These are phyloP conservation scores for Misgurnus mizolepis DNA, from an alignment of 2,113 vertebrate genomes.

Conservation along the genomic window DNA sequence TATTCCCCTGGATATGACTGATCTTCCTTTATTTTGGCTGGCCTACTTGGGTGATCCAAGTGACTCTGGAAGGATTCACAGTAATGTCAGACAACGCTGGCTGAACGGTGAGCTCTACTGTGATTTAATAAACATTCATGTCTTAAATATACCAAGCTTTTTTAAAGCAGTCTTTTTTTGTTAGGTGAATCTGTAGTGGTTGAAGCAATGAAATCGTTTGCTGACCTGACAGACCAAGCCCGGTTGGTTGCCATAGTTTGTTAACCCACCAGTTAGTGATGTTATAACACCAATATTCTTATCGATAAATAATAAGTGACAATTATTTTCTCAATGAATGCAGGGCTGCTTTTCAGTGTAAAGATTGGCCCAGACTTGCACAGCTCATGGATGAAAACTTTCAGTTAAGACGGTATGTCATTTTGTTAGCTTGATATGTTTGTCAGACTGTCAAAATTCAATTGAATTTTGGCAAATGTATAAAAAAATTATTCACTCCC, in stretches of 20 bases:
- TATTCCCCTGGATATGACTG: slow-evolving; percentile 70
- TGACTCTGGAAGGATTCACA: slow-evolving; percentile 82
- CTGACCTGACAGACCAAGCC: slow-evolving; percentile 78
- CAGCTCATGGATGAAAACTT: slow-evolving; percentile 82
- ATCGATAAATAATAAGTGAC: background rate
- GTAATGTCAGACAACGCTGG: slow-evolving; percentile 80
- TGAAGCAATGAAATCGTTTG: slow-evolving; percentile 78
- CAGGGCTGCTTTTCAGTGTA: slow-evolving; percentile 67
- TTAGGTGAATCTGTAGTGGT: slow-evolving; percentile 74
- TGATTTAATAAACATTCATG: background rate
- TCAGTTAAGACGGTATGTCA: slow-evolving; percentile 73
- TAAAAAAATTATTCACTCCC: no score
- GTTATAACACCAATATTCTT: background rate
- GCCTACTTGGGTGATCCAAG: slow-evolving; percentile 81
- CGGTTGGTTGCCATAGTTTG: slow-evolving; percentile 62
- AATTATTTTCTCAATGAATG: background rate
- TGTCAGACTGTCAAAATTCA: no score
- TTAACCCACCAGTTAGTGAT: background rate
- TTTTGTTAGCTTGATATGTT: no score
- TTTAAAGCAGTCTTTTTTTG: background rate
- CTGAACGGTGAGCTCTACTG: slow-evolving; percentile 68
- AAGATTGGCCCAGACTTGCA: slow-evolving; percentile 72
- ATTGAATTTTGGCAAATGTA: no score
- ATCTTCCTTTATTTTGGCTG: slow-evolving; percentile 76
- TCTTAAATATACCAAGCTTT: background rate